Percentiles rank a stretch among this genome's conserved stretches.
phyloP scores from a whole-genome alignment of 2,888 invertebrate species.

The Balanococcus diminutus region DNA sequence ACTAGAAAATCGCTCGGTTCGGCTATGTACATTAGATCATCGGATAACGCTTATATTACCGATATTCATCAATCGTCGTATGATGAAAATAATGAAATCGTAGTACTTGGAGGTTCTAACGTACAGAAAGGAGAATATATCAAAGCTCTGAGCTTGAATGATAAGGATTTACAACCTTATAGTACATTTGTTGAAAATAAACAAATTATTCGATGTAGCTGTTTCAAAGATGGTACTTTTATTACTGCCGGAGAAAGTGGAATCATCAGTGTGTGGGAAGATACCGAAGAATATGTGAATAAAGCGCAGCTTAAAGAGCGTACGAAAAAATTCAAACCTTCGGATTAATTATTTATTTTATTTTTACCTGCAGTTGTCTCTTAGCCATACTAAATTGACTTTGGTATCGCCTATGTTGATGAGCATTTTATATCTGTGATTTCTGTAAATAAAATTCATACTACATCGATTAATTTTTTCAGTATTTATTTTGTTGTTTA shows the following conservation, averaged over 20 bases:
- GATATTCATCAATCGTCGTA: constrained; percentile 57
- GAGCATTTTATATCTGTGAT: constrained; percentile 42
- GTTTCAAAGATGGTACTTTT: constrained; percentile 63
- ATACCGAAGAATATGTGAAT: constrained; percentile 56
- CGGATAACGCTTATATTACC: constrained; percentile 46
- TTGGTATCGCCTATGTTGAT: neutral
- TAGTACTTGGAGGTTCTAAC: constrained; percentile 69
- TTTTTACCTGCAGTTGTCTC: constrained; percentile 69
- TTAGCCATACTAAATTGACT: constrained; percentile 65
- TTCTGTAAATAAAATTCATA: constrained; percentile 18
- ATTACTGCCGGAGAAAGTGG: constrained; percentile 78
- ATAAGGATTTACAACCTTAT: constrained; percentile 66
- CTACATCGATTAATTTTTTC: neutral
- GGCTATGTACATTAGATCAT: constrained; percentile 60
- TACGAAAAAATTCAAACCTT: constrained; percentile 6
- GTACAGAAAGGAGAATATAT: constrained; percentile 56
- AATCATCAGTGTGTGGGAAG: constrained; percentile 70
- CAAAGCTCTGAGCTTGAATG: constrained; percentile 61
- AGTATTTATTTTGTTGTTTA: neutral
- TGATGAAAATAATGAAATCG: constrained; percentile 62
- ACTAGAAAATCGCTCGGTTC: constrained; percentile 68
- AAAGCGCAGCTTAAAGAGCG: constrained; percentile 38
- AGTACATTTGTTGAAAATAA: constrained; percentile 69
- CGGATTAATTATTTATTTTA: neutral
- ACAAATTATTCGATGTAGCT: constrained; percentile 75